Conservation (phyloP, 2,888 invertebrate species). For the Cotesia congregata region DNA sequence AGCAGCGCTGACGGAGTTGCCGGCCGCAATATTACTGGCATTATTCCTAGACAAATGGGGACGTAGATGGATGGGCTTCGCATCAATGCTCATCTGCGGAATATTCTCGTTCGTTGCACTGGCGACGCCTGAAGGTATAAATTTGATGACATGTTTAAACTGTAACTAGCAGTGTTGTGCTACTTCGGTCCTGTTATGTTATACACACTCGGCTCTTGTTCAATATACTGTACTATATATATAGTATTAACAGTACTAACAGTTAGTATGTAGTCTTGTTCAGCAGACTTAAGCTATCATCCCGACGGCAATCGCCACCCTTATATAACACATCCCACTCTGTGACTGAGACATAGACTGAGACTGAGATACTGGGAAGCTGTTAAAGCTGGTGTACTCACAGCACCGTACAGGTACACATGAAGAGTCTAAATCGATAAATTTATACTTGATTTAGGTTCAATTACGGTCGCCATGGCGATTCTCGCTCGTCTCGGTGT, state of each 20-base stretch:
- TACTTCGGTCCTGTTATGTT: not conserved
- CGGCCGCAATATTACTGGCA: slow-evolving; percentile 86
- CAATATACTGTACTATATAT: too few species aligned
- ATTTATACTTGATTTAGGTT: slow-evolving; percentile 71
- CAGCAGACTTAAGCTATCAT: not conserved
- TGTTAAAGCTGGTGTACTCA: not conserved
- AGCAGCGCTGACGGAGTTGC: slow-evolving; percentile 86
- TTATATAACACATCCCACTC: too few species aligned
- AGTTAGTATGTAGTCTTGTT: not conserved
- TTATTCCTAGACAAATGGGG: slow-evolving; percentile 86
- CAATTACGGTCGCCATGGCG: slow-evolving; percentile 82
- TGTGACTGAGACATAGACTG: too few species aligned
- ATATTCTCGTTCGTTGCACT: slow-evolving; percentile 84
- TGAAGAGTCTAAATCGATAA: slow-evolving; percentile 44
- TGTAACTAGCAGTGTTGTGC: not conserved
- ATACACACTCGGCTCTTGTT: too few species aligned
- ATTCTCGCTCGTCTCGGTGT: slow-evolving; percentile 88
- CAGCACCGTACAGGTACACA: slow-evolving; percentile 6
- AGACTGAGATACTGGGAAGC: not conserved
- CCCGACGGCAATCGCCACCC: too few species aligned
- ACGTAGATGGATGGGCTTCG: slow-evolving; percentile 86
- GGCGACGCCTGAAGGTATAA: slow-evolving; percentile 79
- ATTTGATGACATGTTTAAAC: not conserved
- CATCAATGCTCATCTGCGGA: slow-evolving; percentile 85
- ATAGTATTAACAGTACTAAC: not conserved